These are phyloP conservation scores for Hypotaenidia okinawae DNA, from an alignment of 2,797 vertebrate genomes.

Conservation along the genomic window DNA sequence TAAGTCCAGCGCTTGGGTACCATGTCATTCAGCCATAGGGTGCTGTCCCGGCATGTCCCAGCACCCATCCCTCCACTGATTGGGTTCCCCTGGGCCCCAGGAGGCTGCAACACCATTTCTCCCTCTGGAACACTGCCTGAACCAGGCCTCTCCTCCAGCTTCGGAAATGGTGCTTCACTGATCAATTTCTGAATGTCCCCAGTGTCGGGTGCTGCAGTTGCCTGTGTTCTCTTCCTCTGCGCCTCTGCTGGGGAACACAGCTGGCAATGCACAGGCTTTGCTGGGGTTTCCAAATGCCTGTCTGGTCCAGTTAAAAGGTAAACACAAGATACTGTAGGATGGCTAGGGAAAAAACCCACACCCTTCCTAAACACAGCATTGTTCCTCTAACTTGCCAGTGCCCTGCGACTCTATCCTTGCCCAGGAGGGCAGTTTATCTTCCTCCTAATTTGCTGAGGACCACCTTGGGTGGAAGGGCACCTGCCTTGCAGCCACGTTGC, in stretches of 20 bases:
- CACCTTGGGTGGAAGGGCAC: neutral
- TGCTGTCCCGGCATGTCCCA: fast-evolving
- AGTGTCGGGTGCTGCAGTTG: neutral
- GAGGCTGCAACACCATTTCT: fast-evolving
- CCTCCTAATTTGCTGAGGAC: neutral
- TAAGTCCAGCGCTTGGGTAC: fast-evolving
- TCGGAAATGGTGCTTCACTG: neutral
- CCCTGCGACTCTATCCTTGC: neutral
- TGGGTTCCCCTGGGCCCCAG: fast-evolving
- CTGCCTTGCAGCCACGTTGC: neutral
- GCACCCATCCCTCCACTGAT: neutral
- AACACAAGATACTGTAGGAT: neutral
- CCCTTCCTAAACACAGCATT: neutral
- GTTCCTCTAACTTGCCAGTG: neutral
- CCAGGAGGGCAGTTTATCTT: neutral
- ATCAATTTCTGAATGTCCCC: fast-evolving
- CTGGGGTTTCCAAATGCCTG: neutral
- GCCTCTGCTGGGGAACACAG: neutral
- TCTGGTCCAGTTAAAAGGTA: neutral
- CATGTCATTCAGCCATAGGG: fast-evolving
- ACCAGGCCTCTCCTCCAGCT: neutral
- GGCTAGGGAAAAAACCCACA: neutral
- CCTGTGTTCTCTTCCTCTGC: neutral
- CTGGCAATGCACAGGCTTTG: neutral
- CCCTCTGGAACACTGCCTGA: neutral